phyloP scores from a whole-genome alignment of 2,888 invertebrate species.

The Arrhopalites spinosus region DNA sequence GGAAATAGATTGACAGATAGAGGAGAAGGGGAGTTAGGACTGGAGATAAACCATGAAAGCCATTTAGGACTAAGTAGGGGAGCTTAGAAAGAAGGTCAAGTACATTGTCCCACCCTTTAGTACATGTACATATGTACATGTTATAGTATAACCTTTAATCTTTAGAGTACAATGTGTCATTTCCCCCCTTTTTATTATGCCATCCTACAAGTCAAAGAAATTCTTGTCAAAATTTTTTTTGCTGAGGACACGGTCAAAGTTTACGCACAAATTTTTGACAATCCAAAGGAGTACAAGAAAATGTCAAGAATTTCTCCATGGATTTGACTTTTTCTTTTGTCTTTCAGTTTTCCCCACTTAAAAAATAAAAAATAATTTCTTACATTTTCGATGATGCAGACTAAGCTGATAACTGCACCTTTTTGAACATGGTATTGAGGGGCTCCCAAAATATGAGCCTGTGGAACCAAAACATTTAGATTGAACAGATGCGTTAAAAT shows the following conservation, averaged over 20 bases:
- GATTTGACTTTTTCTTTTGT: too few species aligned
- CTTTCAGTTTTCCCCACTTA: too few species aligned
- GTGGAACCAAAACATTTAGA: conserved; percentile 84
- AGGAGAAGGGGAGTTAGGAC: not conserved
- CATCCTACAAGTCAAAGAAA: too few species aligned
- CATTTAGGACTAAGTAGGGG: not conserved
- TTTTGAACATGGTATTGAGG: conserved; percentile 89
- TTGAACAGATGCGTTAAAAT: conserved; percentile 86
- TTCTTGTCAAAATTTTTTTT: too few species aligned
- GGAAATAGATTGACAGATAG: not conserved
- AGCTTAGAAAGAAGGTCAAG: not conserved
- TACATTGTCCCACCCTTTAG: not conserved
- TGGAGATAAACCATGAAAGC: not conserved
- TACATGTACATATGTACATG: too few species aligned
- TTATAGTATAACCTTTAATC: not conserved
- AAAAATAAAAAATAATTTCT: too few species aligned
- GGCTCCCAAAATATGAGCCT: conserved; percentile 82
- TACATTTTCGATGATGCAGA: conserved; percentile 91
- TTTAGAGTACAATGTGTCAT: not conserved
- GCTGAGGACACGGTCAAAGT: too few species aligned
- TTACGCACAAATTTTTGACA: too few species aligned
- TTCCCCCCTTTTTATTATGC: not conserved
- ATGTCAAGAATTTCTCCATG: too few species aligned
- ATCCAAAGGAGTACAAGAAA: too few species aligned
- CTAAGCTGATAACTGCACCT: conserved; percentile 85